A percentile compares a stretch with the other conserved stretches of the same genome.
Conservation (phyloP, 2,888 invertebrate species). For the Agonopterix subpropinquella region DNA sequence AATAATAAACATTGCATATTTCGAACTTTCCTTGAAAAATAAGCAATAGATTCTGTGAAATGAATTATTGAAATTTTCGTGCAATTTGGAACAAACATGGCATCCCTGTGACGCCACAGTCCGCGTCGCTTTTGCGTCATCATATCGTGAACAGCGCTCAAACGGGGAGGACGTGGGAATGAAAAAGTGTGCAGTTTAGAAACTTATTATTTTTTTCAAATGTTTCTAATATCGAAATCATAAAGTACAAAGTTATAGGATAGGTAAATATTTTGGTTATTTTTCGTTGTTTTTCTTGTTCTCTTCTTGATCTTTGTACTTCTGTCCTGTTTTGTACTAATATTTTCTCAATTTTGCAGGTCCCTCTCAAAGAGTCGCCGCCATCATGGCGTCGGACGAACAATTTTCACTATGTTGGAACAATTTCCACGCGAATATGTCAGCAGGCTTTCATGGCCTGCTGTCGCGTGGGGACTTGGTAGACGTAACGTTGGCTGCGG, state of each 20-base stretch:
- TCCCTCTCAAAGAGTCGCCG: conserved; percentile 50
- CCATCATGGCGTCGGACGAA: conserved; percentile 83
- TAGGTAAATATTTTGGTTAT: conserved; percentile 36
- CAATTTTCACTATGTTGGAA: conserved; percentile 85
- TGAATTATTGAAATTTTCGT: conserved; percentile 20
- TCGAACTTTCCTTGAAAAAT: no score
- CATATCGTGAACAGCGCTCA: conserved; percentile 58
- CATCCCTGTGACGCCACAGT: conserved; percentile 55
- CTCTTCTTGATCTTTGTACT: background rate
- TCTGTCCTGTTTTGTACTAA: no score
- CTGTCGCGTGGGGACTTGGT: conserved; percentile 81
- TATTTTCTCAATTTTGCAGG: conserved; percentile 33
- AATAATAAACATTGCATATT: no score
- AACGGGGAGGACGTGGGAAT: conserved; percentile 64
- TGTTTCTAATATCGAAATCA: conserved; percentile 66
- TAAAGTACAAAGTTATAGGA: conserved; percentile 71
- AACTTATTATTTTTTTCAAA: conserved; percentile 58
- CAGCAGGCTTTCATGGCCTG: conserved; percentile 82
- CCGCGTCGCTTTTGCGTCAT: conserved; percentile 65
- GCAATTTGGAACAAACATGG: conserved; percentile 29
- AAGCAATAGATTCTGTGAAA: no score
- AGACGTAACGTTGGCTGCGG: conserved; percentile 82
- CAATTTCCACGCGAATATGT: conserved; percentile 84
- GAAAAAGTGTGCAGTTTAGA: conserved; percentile 41
- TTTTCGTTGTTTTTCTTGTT: background rate